Evolutionary conservation across 1,140 invertebrate genomes (phyloP).

Genomic region (Drosophila pandora): DNA sequence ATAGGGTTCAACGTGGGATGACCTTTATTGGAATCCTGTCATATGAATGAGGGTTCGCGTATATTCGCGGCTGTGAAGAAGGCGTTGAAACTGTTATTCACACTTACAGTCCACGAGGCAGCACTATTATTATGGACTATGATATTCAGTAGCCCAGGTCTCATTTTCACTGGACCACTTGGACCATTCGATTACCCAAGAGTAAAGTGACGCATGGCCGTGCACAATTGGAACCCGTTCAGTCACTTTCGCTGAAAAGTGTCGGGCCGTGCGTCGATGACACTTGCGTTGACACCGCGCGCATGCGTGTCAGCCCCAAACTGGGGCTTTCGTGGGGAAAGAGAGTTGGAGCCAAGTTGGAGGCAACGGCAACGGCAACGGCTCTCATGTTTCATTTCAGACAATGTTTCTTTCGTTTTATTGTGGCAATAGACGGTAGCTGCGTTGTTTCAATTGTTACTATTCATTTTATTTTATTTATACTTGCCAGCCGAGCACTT

Average conservation of each 20-base stretch:
- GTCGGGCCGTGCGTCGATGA: slow-evolving; percentile 26
- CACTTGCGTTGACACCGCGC: slow-evolving; percentile 51
- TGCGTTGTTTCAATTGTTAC: slow-evolving; percentile 75
- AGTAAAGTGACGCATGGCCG: slow-evolving; percentile 3
- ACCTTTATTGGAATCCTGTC: no score
- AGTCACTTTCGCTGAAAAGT: slow-evolving; percentile 81
- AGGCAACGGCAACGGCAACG: neutral
- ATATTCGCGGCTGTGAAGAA: no score
- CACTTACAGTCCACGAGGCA: no score
- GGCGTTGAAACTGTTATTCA: neutral
- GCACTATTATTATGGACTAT: neutral
- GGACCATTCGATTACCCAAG: neutral
- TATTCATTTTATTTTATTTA: slow-evolving; percentile 76
- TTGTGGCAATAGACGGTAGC: slow-evolving; percentile 38
- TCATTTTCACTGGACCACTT: neutral
- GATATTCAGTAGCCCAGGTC: neutral
- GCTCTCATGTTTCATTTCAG: slow-evolving; percentile 51
- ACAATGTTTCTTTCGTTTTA: slow-evolving; percentile 51
- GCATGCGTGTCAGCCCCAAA: slow-evolving; percentile 31
- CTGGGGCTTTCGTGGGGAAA: slow-evolving; percentile 2
- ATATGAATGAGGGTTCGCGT: no score
- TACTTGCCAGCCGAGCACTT: slow-evolving; percentile 45
- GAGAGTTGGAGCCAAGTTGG: neutral
- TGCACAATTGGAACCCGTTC: slow-evolving; percentile 74
- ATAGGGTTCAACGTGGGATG: no score